Percentiles rank a stretch among this genome's conserved stretches.
Evolutionary conservation across 2,888 invertebrate species (phyloP).

Genomic region (Chironomus riparius): DNA sequence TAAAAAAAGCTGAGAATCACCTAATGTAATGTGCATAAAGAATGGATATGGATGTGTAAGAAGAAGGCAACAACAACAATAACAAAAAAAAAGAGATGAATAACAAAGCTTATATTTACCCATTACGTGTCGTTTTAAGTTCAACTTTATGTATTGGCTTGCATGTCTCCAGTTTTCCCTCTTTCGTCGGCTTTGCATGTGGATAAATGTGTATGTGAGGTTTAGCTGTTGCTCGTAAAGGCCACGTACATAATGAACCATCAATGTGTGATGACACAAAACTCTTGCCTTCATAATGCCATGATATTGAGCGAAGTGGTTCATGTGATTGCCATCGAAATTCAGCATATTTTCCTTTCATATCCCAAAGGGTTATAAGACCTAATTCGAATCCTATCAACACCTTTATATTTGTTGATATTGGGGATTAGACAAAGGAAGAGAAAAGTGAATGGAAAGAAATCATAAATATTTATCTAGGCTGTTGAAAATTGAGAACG

Average conservation of each 20-base stretch:
- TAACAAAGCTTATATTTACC: constrained; percentile 47
- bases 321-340: constrained; percentile 70
- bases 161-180: constrained; percentile 86
- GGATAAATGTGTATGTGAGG: constrained; percentile 79
- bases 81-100: constrained; percentile 12
- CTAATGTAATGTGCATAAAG: background rate
- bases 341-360: constrained; percentile 77
- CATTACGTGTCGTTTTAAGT: constrained; percentile 81
- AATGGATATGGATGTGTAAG: background rate
- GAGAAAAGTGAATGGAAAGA: background rate
- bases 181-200: constrained; percentile 86
- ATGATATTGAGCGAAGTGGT: constrained; percentile 76
- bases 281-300: constrained; percentile 97
- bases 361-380: constrained; percentile 91
- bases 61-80: background rate
- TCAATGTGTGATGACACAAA: constrained; percentile 94
- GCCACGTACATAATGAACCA: constrained; percentile 94
- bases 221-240: constrained; percentile 62
- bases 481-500: background rate
- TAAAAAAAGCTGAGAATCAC: background rate
- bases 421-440: background rate
- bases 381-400: constrained; percentile 95
- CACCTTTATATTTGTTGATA: constrained; percentile 51
- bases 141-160: constrained; percentile 93
- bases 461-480: no score